A percentile compares a stretch with the other conserved stretches of the same genome.
Conservation (phyloP, 2,113 vertebrate genomes). For the Lasiurus borealis region DNA sequence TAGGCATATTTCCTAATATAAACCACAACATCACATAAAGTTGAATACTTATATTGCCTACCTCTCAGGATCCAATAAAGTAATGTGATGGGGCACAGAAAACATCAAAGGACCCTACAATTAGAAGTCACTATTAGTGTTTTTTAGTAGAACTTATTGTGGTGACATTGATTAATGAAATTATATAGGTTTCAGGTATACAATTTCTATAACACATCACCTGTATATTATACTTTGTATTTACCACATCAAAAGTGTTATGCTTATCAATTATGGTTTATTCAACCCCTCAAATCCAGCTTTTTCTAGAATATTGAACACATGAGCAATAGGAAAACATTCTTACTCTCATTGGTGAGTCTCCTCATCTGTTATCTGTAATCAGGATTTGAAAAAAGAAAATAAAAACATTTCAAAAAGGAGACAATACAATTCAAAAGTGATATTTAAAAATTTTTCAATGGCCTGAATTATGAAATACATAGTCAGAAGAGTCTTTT, state of each 20-base stretch:
- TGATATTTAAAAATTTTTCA: not conserved
- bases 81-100: not conserved
- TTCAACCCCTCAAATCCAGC: constrained; percentile 90
- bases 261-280: constrained; percentile 85
- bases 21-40: not conserved
- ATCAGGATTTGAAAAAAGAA: constrained; percentile 17
- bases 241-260: not conserved
- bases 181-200: too few relatives aligned
- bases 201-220: too few relatives aligned
- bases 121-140: not conserved
- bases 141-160: too few relatives aligned
- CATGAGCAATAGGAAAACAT: constrained; percentile 89
- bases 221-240: too few relatives aligned
- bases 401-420: not conserved
- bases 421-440: not conserved
- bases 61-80: constrained; percentile 1
- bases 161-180: too few relatives aligned
- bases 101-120: not conserved
- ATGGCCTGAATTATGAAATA: not conserved
- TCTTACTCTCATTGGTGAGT: constrained; percentile 93
- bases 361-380: constrained; percentile 91
- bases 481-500: not conserved
- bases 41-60: not conserved
- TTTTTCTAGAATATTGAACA: constrained; percentile 91
- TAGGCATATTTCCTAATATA: not conserved